Evolutionary conservation across 2,797 vertebrate species (phyloP).

Genomic region (Lithobates pipiens): DNA sequence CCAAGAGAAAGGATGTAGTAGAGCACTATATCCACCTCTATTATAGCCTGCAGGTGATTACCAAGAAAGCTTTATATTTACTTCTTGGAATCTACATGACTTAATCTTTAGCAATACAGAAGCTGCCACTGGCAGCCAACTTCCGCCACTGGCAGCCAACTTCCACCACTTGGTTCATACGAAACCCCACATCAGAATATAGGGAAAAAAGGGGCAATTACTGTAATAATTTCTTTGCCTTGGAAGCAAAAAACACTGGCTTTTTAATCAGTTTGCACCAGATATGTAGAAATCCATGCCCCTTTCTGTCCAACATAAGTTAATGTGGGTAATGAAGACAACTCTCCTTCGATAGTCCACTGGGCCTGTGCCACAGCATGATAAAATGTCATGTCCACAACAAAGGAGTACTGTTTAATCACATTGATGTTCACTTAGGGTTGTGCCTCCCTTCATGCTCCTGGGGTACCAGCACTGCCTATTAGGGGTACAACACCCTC

Average conservation of each 20-base stretch:
- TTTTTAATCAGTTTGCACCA: background rate
- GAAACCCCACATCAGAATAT: constrained; percentile 3
- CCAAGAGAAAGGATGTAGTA: background rate
- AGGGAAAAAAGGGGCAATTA: background rate
- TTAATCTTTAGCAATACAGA: background rate
- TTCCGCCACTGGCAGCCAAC: constrained; percentile 6
- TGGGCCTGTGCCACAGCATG: background rate
- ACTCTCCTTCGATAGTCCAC: constrained; percentile 18
- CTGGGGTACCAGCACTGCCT: constrained; percentile 88
- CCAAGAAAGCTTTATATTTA: background rate
- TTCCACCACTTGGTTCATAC: background rate
- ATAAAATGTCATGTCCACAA: constrained; percentile 11
- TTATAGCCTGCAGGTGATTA: background rate
- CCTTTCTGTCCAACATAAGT: background rate
- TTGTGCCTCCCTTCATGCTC: constrained; percentile 80
- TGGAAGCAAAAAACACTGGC: background rate
- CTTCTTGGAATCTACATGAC: background rate
- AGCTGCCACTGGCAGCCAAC: constrained; percentile 35
- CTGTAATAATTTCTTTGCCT: background rate
- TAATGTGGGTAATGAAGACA: background rate
- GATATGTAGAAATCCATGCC: background rate
- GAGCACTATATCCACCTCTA: background rate
- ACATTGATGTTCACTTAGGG: background rate
- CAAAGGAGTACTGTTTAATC: background rate
- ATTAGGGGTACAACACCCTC: constrained; percentile 86